phyloP scores from a whole-genome alignment of 2,113 vertebrate genomes.

The Pleuronectes platessa region DNA sequence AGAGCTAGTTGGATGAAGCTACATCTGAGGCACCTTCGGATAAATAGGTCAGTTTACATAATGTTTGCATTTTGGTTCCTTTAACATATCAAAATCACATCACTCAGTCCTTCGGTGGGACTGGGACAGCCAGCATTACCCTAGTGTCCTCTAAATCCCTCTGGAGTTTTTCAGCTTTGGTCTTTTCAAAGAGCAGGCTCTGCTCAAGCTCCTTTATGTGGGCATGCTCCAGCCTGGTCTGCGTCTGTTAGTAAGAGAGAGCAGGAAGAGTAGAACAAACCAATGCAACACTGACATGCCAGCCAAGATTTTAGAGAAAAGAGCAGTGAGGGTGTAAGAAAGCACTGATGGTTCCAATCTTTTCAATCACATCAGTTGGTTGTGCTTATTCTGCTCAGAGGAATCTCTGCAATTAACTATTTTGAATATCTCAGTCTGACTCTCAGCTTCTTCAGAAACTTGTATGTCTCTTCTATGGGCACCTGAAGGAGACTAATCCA shows the following conservation, averaged over 20 bases:
- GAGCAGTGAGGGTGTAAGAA: constrained; percentile 22
- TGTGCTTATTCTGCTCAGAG: constrained; percentile 10
- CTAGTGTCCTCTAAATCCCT: constrained; percentile 99
- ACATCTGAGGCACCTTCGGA: background rate
- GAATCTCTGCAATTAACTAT: background rate
- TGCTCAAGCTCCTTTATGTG: constrained; percentile 99
- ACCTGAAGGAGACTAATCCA: constrained; percentile 11
- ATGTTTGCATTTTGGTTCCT: constrained; percentile 12
- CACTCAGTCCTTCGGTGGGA: constrained; percentile 16
- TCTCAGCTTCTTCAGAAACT: background rate
- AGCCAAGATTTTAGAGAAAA: constrained; percentile 70
- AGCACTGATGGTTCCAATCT: constrained; percentile 15
- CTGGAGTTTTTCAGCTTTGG: constrained; percentile 99
- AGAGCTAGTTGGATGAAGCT: background rate
- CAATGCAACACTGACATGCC: constrained; percentile 95
- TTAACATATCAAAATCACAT: constrained; percentile 15
- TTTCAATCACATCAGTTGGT: constrained; percentile 9
- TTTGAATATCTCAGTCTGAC: constrained; percentile 17
- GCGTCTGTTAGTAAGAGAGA: constrained; percentile 97
- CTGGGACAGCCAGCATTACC: constrained; percentile 86
- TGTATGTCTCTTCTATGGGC: background rate
- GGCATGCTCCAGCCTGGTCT: constrained; percentile 99
- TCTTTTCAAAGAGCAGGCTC: constrained; percentile 99
- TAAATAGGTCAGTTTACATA: background rate
- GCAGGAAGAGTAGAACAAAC: constrained; percentile 91